Percentiles rank a stretch among this genome's conserved stretches.
phyloP scores from a whole-genome alignment of 1,140 invertebrate genomes.

The Cataglyphis hispanica region DNA sequence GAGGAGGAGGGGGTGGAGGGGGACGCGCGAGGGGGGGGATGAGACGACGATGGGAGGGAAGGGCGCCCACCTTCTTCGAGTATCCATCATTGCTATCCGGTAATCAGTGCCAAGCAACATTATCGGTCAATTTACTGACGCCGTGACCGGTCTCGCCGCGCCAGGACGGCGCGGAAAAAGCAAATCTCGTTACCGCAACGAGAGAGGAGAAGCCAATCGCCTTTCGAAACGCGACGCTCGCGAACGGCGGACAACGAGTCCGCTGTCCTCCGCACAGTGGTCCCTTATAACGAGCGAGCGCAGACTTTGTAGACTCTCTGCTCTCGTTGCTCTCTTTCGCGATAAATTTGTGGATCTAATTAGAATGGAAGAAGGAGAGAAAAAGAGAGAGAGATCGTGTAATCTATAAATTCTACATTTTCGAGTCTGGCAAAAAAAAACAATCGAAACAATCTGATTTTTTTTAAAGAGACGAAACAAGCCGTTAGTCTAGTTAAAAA shows the following conservation, averaged over 20 bases:
- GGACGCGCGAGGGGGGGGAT: background rate
- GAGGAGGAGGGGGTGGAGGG: no score
- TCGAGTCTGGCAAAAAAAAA: no score
- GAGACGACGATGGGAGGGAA: constrained; percentile 10
- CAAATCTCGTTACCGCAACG: constrained; percentile 52
- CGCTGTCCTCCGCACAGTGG: constrained; percentile 18
- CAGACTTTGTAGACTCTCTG: background rate
- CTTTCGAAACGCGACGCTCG: constrained; percentile 31
- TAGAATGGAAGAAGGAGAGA: background rate
- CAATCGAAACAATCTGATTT: no score
- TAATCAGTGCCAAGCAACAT: constrained; percentile 72
- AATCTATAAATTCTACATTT: background rate
- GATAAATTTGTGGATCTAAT: background rate
- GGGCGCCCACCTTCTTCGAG: constrained; percentile 49
- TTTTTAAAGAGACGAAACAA: no score
- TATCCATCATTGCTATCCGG: constrained; percentile 76
- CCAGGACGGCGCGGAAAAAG: constrained; percentile 43
- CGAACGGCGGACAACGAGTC: background rate
- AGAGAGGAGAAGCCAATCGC: constrained; percentile 25
- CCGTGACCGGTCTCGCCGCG: constrained; percentile 59
- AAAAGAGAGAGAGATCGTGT: background rate
- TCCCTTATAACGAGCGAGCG: background rate
- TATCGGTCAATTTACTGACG: constrained; percentile 77
- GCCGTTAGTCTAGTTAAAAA: no score
- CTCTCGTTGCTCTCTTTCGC: background rate